Evolutionary conservation across 2,888 invertebrate species (phyloP).

Genomic region (Diplazon laetatorius): DNA sequence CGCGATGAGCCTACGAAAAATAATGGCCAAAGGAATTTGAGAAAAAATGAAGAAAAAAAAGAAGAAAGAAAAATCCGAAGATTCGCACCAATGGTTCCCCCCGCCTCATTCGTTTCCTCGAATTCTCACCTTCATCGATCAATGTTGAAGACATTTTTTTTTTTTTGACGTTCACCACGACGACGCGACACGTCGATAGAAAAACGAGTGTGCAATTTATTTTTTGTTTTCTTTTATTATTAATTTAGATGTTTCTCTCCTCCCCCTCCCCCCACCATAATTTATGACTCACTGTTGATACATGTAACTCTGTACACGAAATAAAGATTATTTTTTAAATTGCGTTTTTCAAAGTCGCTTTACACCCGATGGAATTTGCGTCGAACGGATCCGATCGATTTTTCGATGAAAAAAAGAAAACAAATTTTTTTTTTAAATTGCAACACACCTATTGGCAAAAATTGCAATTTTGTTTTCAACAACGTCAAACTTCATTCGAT

Average conservation of each 20-base stretch:
- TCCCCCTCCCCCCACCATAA: not conserved
- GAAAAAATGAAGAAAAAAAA: not conserved
- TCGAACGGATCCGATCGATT: too few relatives aligned
- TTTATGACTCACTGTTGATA: constrained; percentile 10
- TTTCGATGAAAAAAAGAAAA: not conserved
- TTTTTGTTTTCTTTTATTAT: not conserved
- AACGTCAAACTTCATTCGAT: too few relatives aligned
- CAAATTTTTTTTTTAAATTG: too few relatives aligned
- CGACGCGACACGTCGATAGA: not conserved
- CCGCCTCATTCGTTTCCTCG: not conserved
- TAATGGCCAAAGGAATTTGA: not conserved
- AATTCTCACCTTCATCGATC: not conserved
- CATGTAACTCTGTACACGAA: constrained; percentile 39
- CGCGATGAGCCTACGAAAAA: not conserved
- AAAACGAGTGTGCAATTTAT: constrained; percentile 15
- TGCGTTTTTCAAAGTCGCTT: not conserved
- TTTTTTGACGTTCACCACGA: not conserved
- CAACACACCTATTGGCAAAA: too few relatives aligned
- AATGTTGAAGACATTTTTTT: constrained; percentile 5
- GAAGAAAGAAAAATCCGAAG: not conserved
- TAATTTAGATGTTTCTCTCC: not conserved
- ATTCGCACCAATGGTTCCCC: too few relatives aligned
- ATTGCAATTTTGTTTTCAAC: too few relatives aligned
- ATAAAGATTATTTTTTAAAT: constrained; percentile 47
- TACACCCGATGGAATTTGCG: not conserved